These are phyloP conservation scores for Heteractis magnifica DNA, from an alignment of 92 coral and sea anemone genomes.

Conservation along the genomic window DNA sequence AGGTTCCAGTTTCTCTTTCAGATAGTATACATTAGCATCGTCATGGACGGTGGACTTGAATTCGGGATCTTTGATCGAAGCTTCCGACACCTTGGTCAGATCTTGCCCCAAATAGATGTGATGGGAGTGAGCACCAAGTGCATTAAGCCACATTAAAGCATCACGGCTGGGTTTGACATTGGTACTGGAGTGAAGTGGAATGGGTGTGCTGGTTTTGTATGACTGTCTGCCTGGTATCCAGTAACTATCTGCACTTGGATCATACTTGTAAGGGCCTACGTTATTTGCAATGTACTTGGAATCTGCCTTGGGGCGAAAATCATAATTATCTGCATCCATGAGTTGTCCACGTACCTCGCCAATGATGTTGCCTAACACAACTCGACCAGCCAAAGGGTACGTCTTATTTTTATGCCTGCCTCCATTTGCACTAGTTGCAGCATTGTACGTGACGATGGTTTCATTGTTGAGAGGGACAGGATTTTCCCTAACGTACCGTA, in stretches of 20 bases:
- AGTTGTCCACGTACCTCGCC: conserved; percentile 54
- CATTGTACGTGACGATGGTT: conserved; percentile 51
- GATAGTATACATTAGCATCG: conserved; percentile 57
- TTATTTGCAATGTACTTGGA: conserved; percentile 49
- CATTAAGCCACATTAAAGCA: conserved; percentile 75
- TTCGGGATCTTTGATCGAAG: conserved; percentile 42
- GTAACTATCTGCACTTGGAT: conserved; percentile 32
- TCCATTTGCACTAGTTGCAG: conserved; percentile 66
- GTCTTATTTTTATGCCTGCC: conserved; percentile 45
- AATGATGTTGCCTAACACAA: conserved; percentile 36
- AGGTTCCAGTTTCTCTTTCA: conserved; percentile 40
- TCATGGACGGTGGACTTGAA: conserved; percentile 39
- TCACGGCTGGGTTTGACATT: conserved; percentile 49
- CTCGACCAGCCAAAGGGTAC: conserved; percentile 59
- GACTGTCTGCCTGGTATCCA: conserved; percentile 77
- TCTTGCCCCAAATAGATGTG: conserved; percentile 60
- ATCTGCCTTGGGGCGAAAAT: conserved; percentile 58
- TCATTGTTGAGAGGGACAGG: conserved; percentile 53
- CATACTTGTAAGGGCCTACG: conserved; percentile 64
- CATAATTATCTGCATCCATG: conserved; percentile 69
- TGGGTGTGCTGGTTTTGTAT: conserved; percentile 65
- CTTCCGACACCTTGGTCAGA: conserved; percentile 40
- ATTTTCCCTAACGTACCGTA: conserved; percentile 44
- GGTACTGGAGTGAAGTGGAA: conserved; percentile 52
- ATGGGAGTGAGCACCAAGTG: conserved; percentile 55